Conservation (phyloP, 2,797 vertebrate genomes). For the Apogon hyalosoma region DNA sequence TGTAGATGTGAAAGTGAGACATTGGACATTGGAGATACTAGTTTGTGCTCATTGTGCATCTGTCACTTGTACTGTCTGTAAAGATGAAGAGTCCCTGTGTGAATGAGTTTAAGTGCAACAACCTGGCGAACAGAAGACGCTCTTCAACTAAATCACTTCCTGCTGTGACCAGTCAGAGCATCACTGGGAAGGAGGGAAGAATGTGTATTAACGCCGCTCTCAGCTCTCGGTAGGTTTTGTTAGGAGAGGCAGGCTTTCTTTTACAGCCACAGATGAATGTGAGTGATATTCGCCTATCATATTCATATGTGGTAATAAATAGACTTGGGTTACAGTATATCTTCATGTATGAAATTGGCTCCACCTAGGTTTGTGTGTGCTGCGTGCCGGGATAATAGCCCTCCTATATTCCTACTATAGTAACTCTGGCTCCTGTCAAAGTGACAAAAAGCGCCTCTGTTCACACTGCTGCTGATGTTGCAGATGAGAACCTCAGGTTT, state of each 20-base stretch:
- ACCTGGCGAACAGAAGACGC: slow-evolving; percentile 6
- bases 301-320: slow-evolving; percentile 49
- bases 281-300: slow-evolving; percentile 16
- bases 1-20: too few species aligned
- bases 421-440: slow-evolving; percentile 65
- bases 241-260: slow-evolving; percentile 2
- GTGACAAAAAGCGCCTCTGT: slow-evolving; percentile 71
- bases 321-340: slow-evolving; percentile 44
- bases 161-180: slow-evolving; percentile 43
- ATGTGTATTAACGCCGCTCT: neutral
- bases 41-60: slow-evolving; percentile 3
- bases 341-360: slow-evolving; percentile 59
- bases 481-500: slow-evolving; percentile 69
- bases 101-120: slow-evolving; percentile 15
- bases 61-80: neutral
- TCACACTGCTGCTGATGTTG: slow-evolving; percentile 72
- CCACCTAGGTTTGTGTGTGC: slow-evolving; percentile 29
- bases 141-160: slow-evolving; percentile 11
- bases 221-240: slow-evolving; percentile 13
- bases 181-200: slow-evolving; percentile 6
- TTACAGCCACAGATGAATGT: slow-evolving; percentile 17
- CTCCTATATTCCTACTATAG: slow-evolving; percentile 47
- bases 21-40: too few species aligned
- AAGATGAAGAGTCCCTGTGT: slow-evolving; percentile 1
- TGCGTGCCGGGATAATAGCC: slow-evolving; percentile 51